Evolutionary conservation across 2,797 vertebrate genomes (phyloP).

Genomic region (Phrynocephalus vlangalii): DNA sequence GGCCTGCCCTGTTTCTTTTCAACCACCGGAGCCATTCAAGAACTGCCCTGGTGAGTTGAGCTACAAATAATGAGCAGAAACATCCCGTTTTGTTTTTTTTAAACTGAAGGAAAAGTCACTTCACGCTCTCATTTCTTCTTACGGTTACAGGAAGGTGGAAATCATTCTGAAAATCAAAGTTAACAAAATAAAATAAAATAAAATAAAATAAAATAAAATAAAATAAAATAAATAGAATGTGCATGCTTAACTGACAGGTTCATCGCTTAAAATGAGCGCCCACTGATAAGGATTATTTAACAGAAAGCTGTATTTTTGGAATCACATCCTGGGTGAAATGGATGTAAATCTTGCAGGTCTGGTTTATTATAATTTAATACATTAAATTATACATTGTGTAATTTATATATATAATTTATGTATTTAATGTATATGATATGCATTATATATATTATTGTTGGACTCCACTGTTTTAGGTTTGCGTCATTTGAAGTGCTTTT

Average conservation of each 20-base stretch:
- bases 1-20: rapidly evolving
- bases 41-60: not conserved
- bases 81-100: too few species aligned
- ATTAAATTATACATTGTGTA: not conserved
- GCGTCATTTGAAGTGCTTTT: not conserved
- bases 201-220: too few species aligned
- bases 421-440: too few species aligned
- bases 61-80: not conserved
- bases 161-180: not conserved
- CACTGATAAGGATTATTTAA: not conserved
- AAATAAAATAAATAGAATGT: too few species aligned
- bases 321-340: not conserved
- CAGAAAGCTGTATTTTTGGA: not conserved
- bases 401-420: too few species aligned
- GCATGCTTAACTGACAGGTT: not conserved
- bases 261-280: not conserved
- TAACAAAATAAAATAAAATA: too few species aligned
- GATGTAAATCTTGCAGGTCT: not conserved
- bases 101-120: not conserved
- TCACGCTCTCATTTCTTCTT: not conserved
- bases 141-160: not conserved
- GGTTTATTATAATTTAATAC: not conserved
- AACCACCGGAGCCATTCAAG: not conserved
- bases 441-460: not conserved
- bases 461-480: not conserved